Evolutionary conservation across 2,113 vertebrate species (phyloP).

Genomic region (Dipodomys merriami): DNA sequence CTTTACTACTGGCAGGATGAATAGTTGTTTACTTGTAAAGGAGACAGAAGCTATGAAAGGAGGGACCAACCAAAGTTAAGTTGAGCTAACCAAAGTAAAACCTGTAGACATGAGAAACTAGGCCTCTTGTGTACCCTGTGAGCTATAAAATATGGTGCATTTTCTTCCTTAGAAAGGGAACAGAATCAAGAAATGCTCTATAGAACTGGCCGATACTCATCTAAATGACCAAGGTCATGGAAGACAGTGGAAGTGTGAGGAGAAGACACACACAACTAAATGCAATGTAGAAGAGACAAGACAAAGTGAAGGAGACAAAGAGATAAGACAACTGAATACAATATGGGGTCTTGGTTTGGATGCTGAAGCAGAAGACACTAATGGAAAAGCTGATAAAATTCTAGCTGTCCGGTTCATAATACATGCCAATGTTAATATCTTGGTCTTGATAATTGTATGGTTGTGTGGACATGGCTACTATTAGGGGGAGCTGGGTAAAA

Average conservation of each 20-base stretch:
- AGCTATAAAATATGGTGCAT: background rate
- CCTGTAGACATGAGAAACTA: background rate
- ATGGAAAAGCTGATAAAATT: background rate
- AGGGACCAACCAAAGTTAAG: background rate
- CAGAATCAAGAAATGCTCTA: background rate
- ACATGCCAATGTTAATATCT: background rate
- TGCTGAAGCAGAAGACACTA: background rate
- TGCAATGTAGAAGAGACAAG: background rate
- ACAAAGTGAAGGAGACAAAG: background rate
- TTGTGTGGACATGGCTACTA: background rate
- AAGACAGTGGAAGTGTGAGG: background rate
- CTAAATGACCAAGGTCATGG: background rate
- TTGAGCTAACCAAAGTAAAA: background rate
- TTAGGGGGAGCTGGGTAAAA: background rate
- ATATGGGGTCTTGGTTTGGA: background rate
- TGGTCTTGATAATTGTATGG: background rate
- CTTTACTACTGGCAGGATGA: background rate
- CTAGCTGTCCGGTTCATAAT: background rate
- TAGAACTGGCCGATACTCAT: background rate
- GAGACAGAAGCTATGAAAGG: background rate
- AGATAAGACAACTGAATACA: background rate
- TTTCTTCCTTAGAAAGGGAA: background rate
- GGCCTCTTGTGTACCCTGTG: background rate
- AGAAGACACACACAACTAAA: background rate
- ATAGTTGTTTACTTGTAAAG: background rate